phyloP scores from a whole-genome alignment of 2,888 invertebrate species.

The Lasiommata megera region DNA sequence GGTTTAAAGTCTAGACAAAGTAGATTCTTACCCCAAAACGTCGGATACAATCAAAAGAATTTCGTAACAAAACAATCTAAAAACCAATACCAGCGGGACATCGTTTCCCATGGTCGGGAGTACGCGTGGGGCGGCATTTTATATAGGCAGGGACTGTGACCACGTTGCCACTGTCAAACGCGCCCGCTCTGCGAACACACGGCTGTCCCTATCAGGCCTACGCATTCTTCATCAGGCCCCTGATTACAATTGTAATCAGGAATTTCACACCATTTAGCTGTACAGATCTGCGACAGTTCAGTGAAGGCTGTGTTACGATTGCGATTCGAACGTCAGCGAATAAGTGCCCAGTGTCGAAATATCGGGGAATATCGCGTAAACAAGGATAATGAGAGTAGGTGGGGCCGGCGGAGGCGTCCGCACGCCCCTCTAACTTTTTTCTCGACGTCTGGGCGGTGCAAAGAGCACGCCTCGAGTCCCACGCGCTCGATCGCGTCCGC shows the following conservation, averaged over 20 bases:
- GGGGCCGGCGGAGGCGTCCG: slow-evolving; percentile 57
- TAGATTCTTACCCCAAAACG: neutral
- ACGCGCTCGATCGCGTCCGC: slow-evolving; percentile 68
- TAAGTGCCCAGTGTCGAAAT: slow-evolving; percentile 49
- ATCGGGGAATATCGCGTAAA: slow-evolving; percentile 72
- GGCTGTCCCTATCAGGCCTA: slow-evolving; percentile 44
- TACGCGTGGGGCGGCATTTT: slow-evolving; percentile 75
- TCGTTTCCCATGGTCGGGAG: slow-evolving; percentile 62
- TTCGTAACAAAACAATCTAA: slow-evolving; percentile 34
- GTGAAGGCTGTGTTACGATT: neutral
- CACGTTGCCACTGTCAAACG: slow-evolving; percentile 72
- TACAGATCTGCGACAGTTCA: too few species aligned
- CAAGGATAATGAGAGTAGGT: slow-evolving; percentile 78
- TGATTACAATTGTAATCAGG: too few species aligned
- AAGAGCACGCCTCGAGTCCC: slow-evolving; percentile 70
- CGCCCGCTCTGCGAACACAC: slow-evolving; percentile 71
- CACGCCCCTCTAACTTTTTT: slow-evolving; percentile 76
- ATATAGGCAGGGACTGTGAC: slow-evolving; percentile 70
- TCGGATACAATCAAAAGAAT: slow-evolving; percentile 17
- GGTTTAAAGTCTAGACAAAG: neutral
- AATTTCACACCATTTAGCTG: too few species aligned
- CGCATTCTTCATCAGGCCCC: too few species aligned
- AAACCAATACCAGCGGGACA: slow-evolving; percentile 49
- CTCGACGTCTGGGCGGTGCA: slow-evolving; percentile 72
- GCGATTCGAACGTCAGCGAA: neutral